Conservation (phyloP, 2,797 vertebrate species). For the Hydrophis major region DNA sequence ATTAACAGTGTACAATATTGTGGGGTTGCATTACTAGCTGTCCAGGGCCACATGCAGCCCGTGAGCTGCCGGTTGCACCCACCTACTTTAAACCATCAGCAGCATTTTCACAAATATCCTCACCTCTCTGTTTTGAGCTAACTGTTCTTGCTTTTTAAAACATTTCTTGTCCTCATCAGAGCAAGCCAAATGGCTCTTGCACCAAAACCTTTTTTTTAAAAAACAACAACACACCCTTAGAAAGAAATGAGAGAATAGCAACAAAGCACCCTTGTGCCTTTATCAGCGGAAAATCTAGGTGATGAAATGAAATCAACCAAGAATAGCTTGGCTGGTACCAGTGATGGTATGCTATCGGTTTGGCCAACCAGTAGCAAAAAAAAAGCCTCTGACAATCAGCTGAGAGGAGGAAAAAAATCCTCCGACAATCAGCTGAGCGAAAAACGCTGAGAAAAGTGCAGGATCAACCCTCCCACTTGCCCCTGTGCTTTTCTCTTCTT, state of each 20-base stretch:
- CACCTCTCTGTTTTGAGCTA: background rate
- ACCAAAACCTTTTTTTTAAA: background rate
- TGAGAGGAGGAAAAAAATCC: too few relatives aligned
- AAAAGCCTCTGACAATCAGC: too few relatives aligned
- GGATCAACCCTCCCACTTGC: too few relatives aligned
- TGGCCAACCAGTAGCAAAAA: too few relatives aligned
- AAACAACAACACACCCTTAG: background rate
- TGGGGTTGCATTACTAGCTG: background rate
- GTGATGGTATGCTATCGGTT: too few relatives aligned
- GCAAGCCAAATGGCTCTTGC: background rate
- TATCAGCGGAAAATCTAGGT: background rate
- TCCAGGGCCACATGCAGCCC: background rate
- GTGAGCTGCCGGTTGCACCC: background rate
- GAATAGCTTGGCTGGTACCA: background rate
- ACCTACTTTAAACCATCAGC: background rate
- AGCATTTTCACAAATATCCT: background rate
- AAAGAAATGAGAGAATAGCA: background rate
- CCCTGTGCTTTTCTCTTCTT: too few relatives aligned
- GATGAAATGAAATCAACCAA: background rate
- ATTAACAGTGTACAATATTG: background rate
- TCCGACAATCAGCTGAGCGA: too few relatives aligned
- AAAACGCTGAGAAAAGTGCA: too few relatives aligned
- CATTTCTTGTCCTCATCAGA: background rate
- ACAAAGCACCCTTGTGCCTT: background rate
- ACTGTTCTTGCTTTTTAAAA: background rate